Evolutionary conservation across 1,140 invertebrate species (phyloP), one percentile per base, ranked within the genome.

Genomic region (Drosophila ercepeae): DNA sequence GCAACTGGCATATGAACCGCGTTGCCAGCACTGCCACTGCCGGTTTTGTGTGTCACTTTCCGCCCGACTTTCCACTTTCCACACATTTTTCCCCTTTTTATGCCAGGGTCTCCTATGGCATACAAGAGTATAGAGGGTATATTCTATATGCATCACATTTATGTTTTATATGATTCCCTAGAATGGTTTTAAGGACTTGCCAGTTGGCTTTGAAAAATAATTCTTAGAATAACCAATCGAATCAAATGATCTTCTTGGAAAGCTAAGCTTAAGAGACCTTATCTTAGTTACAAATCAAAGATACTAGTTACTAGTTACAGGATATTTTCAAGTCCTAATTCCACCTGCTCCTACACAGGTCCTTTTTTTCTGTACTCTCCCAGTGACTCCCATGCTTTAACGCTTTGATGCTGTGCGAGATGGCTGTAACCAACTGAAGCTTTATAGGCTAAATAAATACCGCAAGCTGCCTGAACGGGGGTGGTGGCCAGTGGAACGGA

Each of bases 381-480:
- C 69, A 23, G 49, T 34, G 9, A 46, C 45, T 63, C 14, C 51
- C 51, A 41, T 50, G 52, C 51, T 52, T 64, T 69, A 72, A 54
- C 51, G 70, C 70, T 74, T 74, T 74, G 70, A 64, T 57, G 69
- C 59, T 74, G 70, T 74, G 69, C 55, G 69, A 61, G 55, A 52
- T 23, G 68, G 34, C 59, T 75, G 70, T 75, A 72, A 75, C 75
- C 81, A 71, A 83, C 71, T 79, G 81, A 60, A 83, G 81, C 74
- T 88, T 88, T 88, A 88, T 88, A 82, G 82, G 82, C 82, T 82
- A 88, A 82, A 82, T 88, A 88, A 88, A 88, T 88, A 88, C 77
- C 65, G 82, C 73, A 74, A 76, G 65, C 45, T 36, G 21, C 51
- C 44, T 21, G 19, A 8, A 8, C 16, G 41, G 73, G 45, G 64